A percentile compares a stretch with the other conserved stretches of the same genome.
These are phyloP conservation scores for Aelia acuminata DNA, from an alignment of 2,888 invertebrate genomes.

Conservation along the genomic window DNA sequence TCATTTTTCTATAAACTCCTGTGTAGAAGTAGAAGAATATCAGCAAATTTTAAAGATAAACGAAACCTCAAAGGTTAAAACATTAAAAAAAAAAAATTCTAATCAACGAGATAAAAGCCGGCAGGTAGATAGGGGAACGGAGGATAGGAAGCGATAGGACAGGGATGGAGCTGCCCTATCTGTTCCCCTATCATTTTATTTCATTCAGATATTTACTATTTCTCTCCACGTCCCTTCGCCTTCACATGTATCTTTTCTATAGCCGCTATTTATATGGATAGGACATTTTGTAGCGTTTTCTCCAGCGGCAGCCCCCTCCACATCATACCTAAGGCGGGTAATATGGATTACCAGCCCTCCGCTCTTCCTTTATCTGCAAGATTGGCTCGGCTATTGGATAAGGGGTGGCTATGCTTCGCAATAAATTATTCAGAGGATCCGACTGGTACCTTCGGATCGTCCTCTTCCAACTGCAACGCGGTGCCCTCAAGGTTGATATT, in stretches of 20 bases:
- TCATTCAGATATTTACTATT: constrained; percentile 48
- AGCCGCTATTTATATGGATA: constrained; percentile 28
- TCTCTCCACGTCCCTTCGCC: constrained; percentile 30
- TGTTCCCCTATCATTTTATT: constrained; percentile 23
- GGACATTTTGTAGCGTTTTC: constrained; percentile 5
- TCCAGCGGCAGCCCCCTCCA: not conserved
- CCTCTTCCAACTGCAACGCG: not conserved
- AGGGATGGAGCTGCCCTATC: not conserved
- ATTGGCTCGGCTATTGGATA: constrained; percentile 20
- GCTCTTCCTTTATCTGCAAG: constrained; percentile 6
- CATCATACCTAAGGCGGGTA: constrained; percentile 22
- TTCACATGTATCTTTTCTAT: constrained; percentile 38
- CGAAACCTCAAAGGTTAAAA: not conserved
- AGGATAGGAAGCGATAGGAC: not conserved
- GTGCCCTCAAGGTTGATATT: not conserved
- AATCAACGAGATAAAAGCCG: not conserved
- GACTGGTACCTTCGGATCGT: not conserved
- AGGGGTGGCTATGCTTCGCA: not conserved
- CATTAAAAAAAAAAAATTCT: not conserved
- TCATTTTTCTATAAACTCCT: too few species aligned
- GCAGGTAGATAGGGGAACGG: not conserved
- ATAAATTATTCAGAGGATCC: constrained; percentile 31
- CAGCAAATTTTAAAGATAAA: too few species aligned
- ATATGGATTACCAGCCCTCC: constrained; percentile 16
- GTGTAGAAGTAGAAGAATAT: too few species aligned